Base-by-base conservation (phyloP, 2,888 invertebrate genomes). In the Lathronympha strigana region DNA sequence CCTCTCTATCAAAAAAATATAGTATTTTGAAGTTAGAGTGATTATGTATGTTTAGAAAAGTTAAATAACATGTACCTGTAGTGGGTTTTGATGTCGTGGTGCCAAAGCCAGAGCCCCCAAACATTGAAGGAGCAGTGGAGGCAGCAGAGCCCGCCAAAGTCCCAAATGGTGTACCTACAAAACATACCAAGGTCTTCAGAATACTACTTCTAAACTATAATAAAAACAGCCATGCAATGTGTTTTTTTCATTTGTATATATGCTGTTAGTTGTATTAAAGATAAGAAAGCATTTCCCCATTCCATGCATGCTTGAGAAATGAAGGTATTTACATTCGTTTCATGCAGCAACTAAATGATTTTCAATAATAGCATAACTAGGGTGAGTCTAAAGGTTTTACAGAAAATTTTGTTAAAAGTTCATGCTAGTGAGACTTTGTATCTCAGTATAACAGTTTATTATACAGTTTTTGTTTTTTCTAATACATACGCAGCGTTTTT, bases 121-220 rank as follows among this genome's bases (percentile, higher is more conserved):
- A 94, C 28, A 94, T 80, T 17, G 93, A 88, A 0, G 94, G 86
- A 4, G 93, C 87, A 13, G 93, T 86, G 13, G 93, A 87, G 4
- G 92, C 85, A 47, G 93, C 87, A 11, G 93, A 85, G 1, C 90
- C 73, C 0, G 93, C 92, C 68, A 94, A 80, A 0, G 84, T 86
- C 47, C 93, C 93, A 80, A 94, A 94, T 67, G 90, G 88, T 54
- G 87, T 73, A 23, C 82, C 88, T 85, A 69, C 38, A 36, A 61
- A 43, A 28, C 15, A 28, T 15, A 23, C 4, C 13, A 15, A 23
- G n/a, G n/a, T n/a, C n/a, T 25, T 47, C 0, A 25, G n/a, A 47
- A n/a, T 15, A 47, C 49, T 8, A 28, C 49, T 28, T 28, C 17
- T 9, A 25, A 25, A 25, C n/a, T 49, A 9, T 9, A 45, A 45